Conservation (phyloP, 2,797 vertebrate genomes). For the Oceanodroma leucorhoa region DNA sequence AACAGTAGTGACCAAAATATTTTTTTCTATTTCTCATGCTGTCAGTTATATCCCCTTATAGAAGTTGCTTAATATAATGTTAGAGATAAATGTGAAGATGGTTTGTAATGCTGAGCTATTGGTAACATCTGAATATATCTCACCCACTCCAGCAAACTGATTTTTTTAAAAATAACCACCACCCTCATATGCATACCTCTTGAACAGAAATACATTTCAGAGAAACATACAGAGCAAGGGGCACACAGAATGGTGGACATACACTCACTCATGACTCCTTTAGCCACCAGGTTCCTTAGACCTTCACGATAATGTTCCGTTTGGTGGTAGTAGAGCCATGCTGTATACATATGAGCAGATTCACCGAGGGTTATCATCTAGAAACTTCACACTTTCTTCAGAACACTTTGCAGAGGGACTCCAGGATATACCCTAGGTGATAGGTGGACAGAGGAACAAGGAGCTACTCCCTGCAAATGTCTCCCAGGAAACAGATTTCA, state of each 20-base stretch:
- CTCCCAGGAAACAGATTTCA: slow-evolving; percentile 28
- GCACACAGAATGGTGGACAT: neutral
- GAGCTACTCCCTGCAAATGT: neutral
- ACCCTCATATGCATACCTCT: neutral
- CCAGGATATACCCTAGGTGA: slow-evolving; percentile 21
- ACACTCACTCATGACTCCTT: neutral
- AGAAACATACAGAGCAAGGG: neutral
- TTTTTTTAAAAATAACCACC: neutral
- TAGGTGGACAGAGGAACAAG: neutral
- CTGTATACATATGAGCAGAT: neutral
- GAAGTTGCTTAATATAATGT: neutral
- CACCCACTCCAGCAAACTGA: neutral
- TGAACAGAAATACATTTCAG: neutral
- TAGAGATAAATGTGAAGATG: neutral
- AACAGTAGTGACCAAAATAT: neutral
- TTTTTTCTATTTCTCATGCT: neutral
- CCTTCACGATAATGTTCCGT: neutral
- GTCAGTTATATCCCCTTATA: neutral
- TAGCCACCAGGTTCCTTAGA: neutral
- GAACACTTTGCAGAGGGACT: slow-evolving; percentile 10
- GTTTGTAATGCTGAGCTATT: neutral
- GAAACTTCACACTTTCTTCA: neutral
- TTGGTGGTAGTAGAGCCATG: neutral
- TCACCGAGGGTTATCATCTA: neutral
- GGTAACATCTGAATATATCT: neutral